phyloP scores from a whole-genome alignment of 2,888 invertebrate species.

The Plebejus argus region DNA sequence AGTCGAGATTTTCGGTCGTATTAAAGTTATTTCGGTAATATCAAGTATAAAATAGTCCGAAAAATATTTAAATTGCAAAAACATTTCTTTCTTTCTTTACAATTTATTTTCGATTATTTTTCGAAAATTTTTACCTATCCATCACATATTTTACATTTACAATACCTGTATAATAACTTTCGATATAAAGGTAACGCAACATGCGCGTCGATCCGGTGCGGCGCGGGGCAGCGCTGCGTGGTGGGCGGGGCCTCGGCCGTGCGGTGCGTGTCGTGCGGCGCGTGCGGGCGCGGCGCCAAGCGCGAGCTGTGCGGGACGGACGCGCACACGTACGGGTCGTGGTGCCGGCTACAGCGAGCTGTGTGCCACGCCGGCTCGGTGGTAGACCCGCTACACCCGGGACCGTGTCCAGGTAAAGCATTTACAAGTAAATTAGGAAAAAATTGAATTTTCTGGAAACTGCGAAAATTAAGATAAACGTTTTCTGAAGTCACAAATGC shows the following conservation, averaged over 20 bases:
- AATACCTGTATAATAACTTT: no score
- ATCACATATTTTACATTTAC: no score
- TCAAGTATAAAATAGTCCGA: no score
- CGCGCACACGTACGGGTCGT: slow-evolving; percentile 87
- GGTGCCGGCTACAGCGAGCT: slow-evolving; percentile 90
- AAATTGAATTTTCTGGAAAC: no score
- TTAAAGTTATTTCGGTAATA: no score
- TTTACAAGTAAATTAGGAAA: not conserved
- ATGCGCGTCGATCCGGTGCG: slow-evolving; percentile 63
- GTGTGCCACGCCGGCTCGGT: slow-evolving; percentile 87
- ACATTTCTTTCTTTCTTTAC: no score
- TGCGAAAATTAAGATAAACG: no score
- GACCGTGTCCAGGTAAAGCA: slow-evolving; percentile 80
- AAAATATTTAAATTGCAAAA: no score
- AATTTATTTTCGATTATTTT: no score
- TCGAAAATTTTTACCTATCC: no score
- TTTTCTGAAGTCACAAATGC: no score
- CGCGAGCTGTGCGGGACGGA: slow-evolving; percentile 86
- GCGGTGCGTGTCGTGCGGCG: slow-evolving; percentile 68
- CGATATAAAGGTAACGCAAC: slow-evolving; percentile 65
- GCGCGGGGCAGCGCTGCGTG: slow-evolving; percentile 66
- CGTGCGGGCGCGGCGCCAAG: slow-evolving; percentile 60
- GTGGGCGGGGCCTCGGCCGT: slow-evolving; percentile 68
- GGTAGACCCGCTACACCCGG: slow-evolving; percentile 86
- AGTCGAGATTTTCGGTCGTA: no score